phyloP scores from a whole-genome alignment of 2,113 vertebrate species.

The Hepsetus odoe region DNA sequence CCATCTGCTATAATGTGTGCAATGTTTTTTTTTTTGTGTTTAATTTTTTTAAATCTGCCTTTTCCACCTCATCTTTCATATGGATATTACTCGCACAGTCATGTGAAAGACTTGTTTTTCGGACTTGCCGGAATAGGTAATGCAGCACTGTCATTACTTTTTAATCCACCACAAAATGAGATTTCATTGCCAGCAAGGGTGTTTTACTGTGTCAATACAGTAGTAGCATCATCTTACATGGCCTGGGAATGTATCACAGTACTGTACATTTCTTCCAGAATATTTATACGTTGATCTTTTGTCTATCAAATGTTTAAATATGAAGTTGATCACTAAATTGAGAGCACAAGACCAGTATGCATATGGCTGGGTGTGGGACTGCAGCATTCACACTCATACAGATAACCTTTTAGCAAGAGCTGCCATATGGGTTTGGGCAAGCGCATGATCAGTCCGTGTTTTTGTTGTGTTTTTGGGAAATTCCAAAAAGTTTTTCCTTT shows the following conservation, averaged over 20 bases:
- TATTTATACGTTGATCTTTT: conserved; percentile 31
- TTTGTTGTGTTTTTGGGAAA: not conserved
- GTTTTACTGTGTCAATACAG: not conserved
- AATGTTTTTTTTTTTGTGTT: conserved; percentile 65
- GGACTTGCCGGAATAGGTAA: conserved; percentile 2
- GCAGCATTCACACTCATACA: conserved; percentile 46
- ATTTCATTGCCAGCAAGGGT: conserved; percentile 10
- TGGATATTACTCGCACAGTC: conserved; percentile 61
- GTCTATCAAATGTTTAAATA: conserved; percentile 4
- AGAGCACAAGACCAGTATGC: conserved; percentile 57
- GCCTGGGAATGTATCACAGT: conserved; percentile 20
- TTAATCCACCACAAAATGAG: conserved; percentile 28
- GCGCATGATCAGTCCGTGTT: not conserved
- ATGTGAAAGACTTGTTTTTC: conserved; percentile 41
- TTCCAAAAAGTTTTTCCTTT: not conserved
- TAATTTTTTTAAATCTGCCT: conserved; percentile 51
- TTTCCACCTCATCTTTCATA: conserved; percentile 61
- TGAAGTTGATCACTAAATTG: conserved; percentile 45
- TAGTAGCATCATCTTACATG: conserved; percentile 1
- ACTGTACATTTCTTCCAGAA: conserved; percentile 37
- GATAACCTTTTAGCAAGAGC: conserved; percentile 43
- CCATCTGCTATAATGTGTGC: conserved; percentile 60
- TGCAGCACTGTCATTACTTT: conserved; percentile 7
- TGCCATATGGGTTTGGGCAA: conserved; percentile 18
- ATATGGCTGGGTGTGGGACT: conserved; percentile 29